Evolutionary conservation across 2,888 invertebrate species (phyloP).

Genomic region (Rhodophaea formosa): DNA sequence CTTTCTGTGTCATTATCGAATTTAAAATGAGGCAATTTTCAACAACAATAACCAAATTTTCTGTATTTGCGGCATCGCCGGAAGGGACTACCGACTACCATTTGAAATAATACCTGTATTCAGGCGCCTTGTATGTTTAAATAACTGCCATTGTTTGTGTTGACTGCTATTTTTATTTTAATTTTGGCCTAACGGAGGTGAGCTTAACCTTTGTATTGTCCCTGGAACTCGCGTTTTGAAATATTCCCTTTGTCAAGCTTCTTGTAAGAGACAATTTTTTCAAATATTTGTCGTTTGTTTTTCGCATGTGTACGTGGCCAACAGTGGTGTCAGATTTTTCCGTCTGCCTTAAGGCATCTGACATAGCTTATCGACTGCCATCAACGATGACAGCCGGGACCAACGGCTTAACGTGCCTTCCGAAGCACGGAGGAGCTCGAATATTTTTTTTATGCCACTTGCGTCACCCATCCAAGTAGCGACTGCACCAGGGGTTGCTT

Average conservation of each 20-base stretch:
- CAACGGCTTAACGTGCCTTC: too few relatives aligned
- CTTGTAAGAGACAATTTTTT: not conserved
- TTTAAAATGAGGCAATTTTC: not conserved
- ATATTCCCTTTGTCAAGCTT: slow-evolving; percentile 15
- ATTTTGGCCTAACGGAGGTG: slow-evolving; percentile 25
- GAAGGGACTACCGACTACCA: slow-evolving; percentile 48
- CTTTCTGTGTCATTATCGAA: too few relatives aligned
- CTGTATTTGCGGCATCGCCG: slow-evolving; percentile 25
- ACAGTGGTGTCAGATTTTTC: too few relatives aligned
- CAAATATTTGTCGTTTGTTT: too few relatives aligned
- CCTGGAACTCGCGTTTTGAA: slow-evolving; percentile 5
- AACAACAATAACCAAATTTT: not conserved
- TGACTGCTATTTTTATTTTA: slow-evolving; percentile 30
- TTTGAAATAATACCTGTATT: slow-evolving; percentile 25
- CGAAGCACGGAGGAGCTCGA: too few relatives aligned
- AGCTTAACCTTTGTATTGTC: slow-evolving; percentile 12
- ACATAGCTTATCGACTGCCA: too few relatives aligned
- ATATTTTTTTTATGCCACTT: too few relatives aligned
- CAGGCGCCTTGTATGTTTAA: slow-evolving; percentile 37
- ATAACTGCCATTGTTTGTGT: slow-evolving; percentile 39
- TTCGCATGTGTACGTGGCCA: too few relatives aligned
- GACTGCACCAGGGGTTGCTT: too few relatives aligned
- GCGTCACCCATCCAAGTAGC: too few relatives aligned
- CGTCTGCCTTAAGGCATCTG: too few relatives aligned
- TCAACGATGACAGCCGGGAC: too few relatives aligned